phyloP scores from a whole-genome alignment of 2,888 invertebrate genomes.

The Polydrusus tereticollis region DNA sequence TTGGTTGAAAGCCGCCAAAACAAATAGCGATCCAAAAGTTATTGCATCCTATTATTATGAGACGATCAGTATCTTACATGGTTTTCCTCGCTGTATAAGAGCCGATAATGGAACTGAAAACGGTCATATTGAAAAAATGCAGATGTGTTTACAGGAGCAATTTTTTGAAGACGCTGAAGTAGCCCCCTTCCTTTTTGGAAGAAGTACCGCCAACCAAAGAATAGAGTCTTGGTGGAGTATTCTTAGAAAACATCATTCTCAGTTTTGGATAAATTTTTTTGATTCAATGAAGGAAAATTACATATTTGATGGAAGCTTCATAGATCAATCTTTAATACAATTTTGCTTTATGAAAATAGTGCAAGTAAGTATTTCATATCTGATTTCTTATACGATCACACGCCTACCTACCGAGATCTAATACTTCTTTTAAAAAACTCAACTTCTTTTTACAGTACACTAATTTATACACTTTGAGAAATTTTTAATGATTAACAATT shows the following conservation, averaged over 20 bases:
- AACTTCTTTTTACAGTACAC: too few relatives aligned
- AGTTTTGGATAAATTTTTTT: constrained; percentile 6
- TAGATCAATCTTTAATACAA: constrained; percentile 9
- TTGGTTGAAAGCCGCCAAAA: constrained; percentile 44
- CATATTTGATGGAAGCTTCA: neutral
- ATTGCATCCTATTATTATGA: constrained; percentile 43
- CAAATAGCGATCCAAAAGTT: constrained; percentile 44
- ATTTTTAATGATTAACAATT: too few relatives aligned
- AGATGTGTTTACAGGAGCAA: neutral
- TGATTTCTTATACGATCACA: too few relatives aligned
- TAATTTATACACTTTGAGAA: too few relatives aligned
- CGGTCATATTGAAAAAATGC: constrained; percentile 6
- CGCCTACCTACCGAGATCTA: too few relatives aligned
- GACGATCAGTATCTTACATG: constrained; percentile 25
- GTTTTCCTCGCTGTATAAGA: constrained; percentile 41
- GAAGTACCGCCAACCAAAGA: constrained; percentile 8
- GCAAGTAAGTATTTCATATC: neutral
- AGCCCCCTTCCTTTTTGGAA: constrained; percentile 13
- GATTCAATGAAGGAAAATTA: constrained; percentile 6
- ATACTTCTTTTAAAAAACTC: too few relatives aligned
- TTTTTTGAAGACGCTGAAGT: neutral
- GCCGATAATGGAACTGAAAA: constrained; percentile 51
- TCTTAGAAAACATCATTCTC: constrained; percentile 11
- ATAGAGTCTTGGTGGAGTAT: constrained; percentile 11
- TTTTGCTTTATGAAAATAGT: too few relatives aligned